Base-by-base conservation (phyloP, 1,140 invertebrate genomes). In the Cyrtorhinus lividipennis region DNA sequence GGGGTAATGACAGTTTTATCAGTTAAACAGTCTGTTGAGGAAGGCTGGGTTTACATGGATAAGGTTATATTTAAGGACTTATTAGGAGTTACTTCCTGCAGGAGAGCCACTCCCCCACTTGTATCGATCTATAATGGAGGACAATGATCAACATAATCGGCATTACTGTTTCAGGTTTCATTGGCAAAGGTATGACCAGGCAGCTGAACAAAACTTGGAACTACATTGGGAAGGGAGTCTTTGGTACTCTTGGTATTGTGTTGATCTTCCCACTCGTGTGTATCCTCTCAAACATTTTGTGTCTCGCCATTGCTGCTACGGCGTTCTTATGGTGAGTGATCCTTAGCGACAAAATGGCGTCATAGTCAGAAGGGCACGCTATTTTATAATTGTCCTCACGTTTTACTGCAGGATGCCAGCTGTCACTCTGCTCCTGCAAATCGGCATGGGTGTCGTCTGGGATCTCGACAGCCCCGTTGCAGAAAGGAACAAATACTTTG, bases 191-290 rank as follows among this genome's bases (percentile, higher is more conserved):
- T 64, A 80, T 94, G 69, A 91, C 88, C 8, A 80, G 92, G 26
- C 89, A 92, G 73, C 76, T 92, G 56, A 93, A 95, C 72, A 81
- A 91, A 53, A 69, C 89, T 13, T 96, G 92, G 92, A 94, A 94
- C 73, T 95, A 93, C 73, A 83, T 89, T 27, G 72, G 89, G 0
- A 91, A 94, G 73, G 92, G 92, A 56, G 81, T 88, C 15, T 76
- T 91, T 61, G 91, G 92, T 20, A 92, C 90, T 5, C 71, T 89
- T 12, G 75, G 79, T 27, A 81, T 95, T 64, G 76, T 90, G 20
- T 77, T 92, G 56, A 70, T 86, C 53, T 92, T 93, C 73, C 91
- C 92, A 2, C 66, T 89, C 1, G 71, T 85, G 26, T 90, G 86
- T 71, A 59, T 91, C 24, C 66, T 80, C 0, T 77, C 80, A 13